phyloP scores from a whole-genome alignment of 2,113 vertebrate genomes.

The Limanda limanda region DNA sequence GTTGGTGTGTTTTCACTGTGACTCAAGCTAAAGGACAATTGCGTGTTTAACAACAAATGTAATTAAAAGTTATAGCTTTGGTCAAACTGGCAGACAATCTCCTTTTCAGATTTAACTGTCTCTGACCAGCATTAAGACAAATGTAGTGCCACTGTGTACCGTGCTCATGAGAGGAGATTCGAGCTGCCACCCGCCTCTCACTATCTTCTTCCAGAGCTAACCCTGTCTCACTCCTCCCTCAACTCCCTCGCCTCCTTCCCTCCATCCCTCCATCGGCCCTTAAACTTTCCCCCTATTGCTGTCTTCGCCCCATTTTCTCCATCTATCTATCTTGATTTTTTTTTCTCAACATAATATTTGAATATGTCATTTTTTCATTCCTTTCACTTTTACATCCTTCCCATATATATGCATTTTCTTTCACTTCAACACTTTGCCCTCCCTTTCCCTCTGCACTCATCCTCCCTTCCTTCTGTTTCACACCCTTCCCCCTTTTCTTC shows the following conservation, averaged over 20 bases:
- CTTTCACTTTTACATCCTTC: conserved; percentile 8
- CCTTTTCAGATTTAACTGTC: not conserved
- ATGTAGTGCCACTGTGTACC: not conserved
- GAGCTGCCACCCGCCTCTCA: conserved; percentile 34
- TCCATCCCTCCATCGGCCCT: not conserved
- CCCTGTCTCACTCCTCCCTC: conserved; percentile 32
- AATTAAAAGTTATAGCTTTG: not conserved
- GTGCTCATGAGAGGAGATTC: not conserved
- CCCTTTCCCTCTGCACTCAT: conserved; percentile 14
- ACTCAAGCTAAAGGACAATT: not conserved
- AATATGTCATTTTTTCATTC: not conserved
- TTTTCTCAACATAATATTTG: not conserved
- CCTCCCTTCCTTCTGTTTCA: conserved; percentile 76
- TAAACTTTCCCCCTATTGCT: not conserved
- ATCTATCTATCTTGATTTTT: not conserved
- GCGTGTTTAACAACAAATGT: not conserved
- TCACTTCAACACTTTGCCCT: conserved; percentile 7
- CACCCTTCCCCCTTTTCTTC: conserved; percentile 81
- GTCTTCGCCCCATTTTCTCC: not conserved
- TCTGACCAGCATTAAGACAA: not conserved
- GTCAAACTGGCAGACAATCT: not conserved
- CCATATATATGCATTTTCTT: not conserved
- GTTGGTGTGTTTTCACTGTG: not conserved
- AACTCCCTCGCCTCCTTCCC: conserved; percentile 20
- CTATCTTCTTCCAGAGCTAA: conserved; percentile 46